Conservation (phyloP, 2,888 invertebrate genomes). For the Allygus modestus region DNA sequence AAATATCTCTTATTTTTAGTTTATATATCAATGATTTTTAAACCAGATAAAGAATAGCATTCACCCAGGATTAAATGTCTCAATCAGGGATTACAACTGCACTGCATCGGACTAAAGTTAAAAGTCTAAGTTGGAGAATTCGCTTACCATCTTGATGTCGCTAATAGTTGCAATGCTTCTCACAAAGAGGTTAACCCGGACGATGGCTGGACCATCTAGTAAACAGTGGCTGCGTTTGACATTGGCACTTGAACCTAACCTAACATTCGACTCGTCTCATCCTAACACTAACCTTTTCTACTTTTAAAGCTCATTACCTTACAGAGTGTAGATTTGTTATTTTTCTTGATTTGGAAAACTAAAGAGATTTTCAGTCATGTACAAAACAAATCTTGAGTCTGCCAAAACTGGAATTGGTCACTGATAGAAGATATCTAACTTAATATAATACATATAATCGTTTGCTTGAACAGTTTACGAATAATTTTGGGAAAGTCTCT, state of each 20-base stretch:
- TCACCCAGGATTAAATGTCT: background rate
- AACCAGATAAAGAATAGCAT: conserved; percentile 14
- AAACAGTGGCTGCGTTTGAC: conserved; percentile 60
- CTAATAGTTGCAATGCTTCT: conserved; percentile 98
- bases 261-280: background rate
- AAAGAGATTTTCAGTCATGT: too few relatives aligned
- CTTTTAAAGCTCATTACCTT: conserved; percentile 20
- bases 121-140: background rate
- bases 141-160: conserved; percentile 99
- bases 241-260: background rate
- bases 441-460: too few relatives aligned
- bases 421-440: too few relatives aligned
- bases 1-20: too few relatives aligned
- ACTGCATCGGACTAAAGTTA: conserved; percentile 25
- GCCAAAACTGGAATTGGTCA: too few relatives aligned
- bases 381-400: too few relatives aligned
- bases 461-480: too few relatives aligned
- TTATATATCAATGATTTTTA: too few relatives aligned
- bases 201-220: conserved; percentile 96
- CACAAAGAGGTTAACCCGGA: conserved; percentile 98
- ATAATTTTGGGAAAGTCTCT: too few relatives aligned
- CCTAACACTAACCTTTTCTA: conserved; percentile 5
- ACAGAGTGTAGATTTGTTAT: too few relatives aligned
- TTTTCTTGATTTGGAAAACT: too few relatives aligned
- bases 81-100: background rate